These are phyloP conservation scores for Cephus pulcher DNA, from an alignment of 2,888 invertebrate genomes.

Conservation along the genomic window DNA sequence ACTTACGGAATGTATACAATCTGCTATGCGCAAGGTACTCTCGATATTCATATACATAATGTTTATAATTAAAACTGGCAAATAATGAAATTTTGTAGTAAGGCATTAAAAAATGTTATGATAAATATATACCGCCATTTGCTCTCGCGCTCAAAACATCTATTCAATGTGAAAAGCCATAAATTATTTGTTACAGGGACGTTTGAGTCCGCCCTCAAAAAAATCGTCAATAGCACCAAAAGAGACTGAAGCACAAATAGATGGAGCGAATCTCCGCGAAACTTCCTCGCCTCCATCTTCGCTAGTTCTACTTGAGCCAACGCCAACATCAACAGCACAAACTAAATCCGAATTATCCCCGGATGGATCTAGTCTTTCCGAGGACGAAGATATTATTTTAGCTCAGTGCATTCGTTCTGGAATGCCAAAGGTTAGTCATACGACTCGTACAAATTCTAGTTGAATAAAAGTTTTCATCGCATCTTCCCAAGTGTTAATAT, in stretches of 20 bases:
- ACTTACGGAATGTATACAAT: constrained; percentile 75
- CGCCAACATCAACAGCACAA: neutral
- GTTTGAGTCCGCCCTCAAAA: constrained; percentile 17
- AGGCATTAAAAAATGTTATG: neutral
- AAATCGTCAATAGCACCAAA: constrained; percentile 23
- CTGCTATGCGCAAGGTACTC: constrained; percentile 73
- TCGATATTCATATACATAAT: neutral
- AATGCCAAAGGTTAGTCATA: constrained; percentile 70
- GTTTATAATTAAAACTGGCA: neutral
- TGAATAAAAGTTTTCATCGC: neutral
- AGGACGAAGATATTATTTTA: constrained; percentile 71
- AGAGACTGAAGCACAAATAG: constrained; percentile 11
- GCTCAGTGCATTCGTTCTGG: constrained; percentile 76
- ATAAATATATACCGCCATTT: too few species aligned
- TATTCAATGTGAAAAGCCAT: neutral
- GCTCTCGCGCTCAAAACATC: neutral
- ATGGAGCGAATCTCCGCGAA: neutral
- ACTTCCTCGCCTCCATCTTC: neutral
- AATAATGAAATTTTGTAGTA: neutral
- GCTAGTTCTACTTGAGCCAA: neutral
- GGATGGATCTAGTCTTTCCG: constrained; percentile 70
- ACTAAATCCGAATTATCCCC: constrained; percentile 67
- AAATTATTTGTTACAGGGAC: constrained; percentile 15
- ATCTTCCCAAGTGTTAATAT: neutral
- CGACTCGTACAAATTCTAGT: neutral